Conservation (phyloP, 2,888 invertebrate genomes). For the Sisyra nigra region DNA sequence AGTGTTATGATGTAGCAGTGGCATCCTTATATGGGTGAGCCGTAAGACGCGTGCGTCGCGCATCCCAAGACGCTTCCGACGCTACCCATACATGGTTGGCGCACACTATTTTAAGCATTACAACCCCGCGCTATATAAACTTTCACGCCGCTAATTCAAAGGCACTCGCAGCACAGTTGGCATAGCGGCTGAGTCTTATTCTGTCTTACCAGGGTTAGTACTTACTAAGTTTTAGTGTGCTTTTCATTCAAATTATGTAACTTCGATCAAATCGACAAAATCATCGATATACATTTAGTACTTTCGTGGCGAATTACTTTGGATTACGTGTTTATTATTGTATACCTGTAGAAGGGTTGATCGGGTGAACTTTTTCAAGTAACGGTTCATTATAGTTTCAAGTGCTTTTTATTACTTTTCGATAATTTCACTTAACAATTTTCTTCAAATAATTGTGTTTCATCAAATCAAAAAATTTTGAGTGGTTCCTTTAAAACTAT, state of each 20-base stretch:
- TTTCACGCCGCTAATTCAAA: slow-evolving; percentile 11
- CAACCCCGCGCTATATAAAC: slow-evolving; percentile 20
- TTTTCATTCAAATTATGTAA: background rate
- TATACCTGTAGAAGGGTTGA: too few relatives aligned
- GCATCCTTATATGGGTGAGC: slow-evolving; percentile 8
- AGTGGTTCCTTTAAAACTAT: too few relatives aligned
- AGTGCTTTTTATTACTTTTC: too few relatives aligned
- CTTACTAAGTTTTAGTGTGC: slow-evolving; percentile 2
- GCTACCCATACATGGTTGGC: slow-evolving; percentile 9
- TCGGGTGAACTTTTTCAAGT: too few relatives aligned
- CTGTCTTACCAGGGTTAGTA: slow-evolving; percentile 9
- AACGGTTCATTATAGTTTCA: too few relatives aligned
- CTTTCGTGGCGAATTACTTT: background rate
- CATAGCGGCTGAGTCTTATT: slow-evolving; percentile 19
- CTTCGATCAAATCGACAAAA: background rate
- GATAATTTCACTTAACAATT: too few relatives aligned
- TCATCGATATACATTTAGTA: background rate
- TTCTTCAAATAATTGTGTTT: too few relatives aligned
- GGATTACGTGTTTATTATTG: too few relatives aligned
- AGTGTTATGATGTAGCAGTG: background rate
- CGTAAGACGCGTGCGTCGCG: slow-evolving; percentile 6
- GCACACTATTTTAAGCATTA: slow-evolving; percentile 11
- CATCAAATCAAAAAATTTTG: too few relatives aligned
- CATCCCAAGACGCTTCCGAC: slow-evolving; percentile 3
- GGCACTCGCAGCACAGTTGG: slow-evolving; percentile 20